Evolutionary conservation across 2,113 vertebrate species (phyloP), one percentile per base, ranked within the genome.

Genomic region (Trichomycterus rosablanca): DNA sequence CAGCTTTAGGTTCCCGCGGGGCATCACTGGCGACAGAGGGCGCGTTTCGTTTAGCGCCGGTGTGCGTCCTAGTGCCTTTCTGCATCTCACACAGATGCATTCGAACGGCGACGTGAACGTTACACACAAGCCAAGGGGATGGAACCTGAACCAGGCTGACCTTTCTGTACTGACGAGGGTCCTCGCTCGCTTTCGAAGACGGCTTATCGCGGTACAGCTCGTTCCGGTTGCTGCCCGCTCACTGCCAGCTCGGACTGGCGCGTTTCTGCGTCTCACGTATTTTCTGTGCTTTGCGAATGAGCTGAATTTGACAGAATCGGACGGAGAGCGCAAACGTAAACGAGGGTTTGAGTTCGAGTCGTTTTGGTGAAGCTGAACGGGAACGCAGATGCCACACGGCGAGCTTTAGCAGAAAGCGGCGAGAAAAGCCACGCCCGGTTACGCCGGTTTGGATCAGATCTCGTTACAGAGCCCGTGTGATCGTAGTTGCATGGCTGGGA

Each of bases 51-150:
- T 35, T 16, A 34, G 73, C 81, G 71, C 76, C 73, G 82, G 73
- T 78, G 76, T 59, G 74, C 83, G 78, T 84, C 74, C 76, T 78
- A 84, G 86, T 89, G 87, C 84, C 86, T 88, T 87, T 70, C 74
- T 76, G 26, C n/a, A n/a, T n/a, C n/a, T 74, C 76, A 84, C 80
- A 73, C 81, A 82, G 83, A 82, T 79, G 77, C 79, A 82, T 80
- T 81, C 70, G 74, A 84, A 80, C 65, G 70, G 75, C 69, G 78
- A 83, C 65, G 75, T 78, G 76, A 84, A 84, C 78, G 80, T 76
- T 80, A 81, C 76, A 75, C 72, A 74, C 70, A 76, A 57, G 75
- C 63, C 71, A 55, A 66, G 24, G 54, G 71, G 71, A 67, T 63
- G n/a, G n/a, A 62, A 71, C 59, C 58, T 40, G 40, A 12, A 34